Conservation (phyloP, 2,888 invertebrate genomes). For the Ormyrus labotus region DNA sequence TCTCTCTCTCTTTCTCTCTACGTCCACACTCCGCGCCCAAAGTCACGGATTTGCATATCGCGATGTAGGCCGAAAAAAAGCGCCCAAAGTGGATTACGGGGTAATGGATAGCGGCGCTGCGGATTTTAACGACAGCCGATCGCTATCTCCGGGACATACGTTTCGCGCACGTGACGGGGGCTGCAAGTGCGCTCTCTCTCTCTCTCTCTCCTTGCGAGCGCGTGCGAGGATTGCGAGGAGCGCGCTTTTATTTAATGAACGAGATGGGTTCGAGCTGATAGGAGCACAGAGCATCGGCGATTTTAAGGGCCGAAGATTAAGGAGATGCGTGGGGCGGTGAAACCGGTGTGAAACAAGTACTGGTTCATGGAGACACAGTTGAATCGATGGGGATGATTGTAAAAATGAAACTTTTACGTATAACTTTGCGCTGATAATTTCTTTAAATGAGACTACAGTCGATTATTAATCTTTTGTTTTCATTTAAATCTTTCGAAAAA, state of each 20-base stretch:
- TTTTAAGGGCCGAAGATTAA: not conserved
- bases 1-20: not conserved
- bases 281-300: not conserved
- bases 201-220: constrained; percentile 1
- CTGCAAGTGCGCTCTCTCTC: too few relatives aligned
- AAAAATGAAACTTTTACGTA: too few relatives aligned
- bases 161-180: too few relatives aligned
- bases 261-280: too few relatives aligned
- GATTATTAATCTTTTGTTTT: too few relatives aligned
- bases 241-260: constrained; percentile 2
- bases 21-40: not conserved
- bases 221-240: constrained; percentile 2
- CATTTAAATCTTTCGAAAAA: too few relatives aligned
- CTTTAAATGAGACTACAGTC: too few relatives aligned
- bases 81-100: constrained; percentile 46
- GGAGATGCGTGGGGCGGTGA: too few relatives aligned
- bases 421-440: too few relatives aligned
- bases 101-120: constrained; percentile 37
- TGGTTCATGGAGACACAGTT: too few relatives aligned
- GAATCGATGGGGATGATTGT: too few relatives aligned
- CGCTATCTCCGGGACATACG: constrained; percentile 5
- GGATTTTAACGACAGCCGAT: constrained; percentile 33
- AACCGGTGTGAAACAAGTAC: too few relatives aligned
- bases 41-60: constrained; percentile 50
- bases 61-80: not conserved